Base-by-base conservation (phyloP, 2,797 vertebrate species). In the Sebastes matsubarae region DNA sequence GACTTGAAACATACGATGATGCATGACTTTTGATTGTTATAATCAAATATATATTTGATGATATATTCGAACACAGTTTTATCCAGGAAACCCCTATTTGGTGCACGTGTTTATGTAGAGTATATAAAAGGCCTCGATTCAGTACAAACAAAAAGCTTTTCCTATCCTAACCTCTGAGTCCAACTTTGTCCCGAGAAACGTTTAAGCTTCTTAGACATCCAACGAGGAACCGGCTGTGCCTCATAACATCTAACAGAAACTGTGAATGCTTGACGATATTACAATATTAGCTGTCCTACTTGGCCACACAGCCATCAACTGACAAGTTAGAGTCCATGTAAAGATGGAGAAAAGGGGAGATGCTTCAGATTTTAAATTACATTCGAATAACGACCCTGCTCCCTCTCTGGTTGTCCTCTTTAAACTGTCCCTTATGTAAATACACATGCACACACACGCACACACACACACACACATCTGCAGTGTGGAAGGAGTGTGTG, bases 341-440 rank as follows among this genome's bases (percentile, higher is more conserved):
- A 75, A 68, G 60, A 73, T 81, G 74, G 66, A 88, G 78, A 89
- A 87, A 72, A 54, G 63, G 73, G 73, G 16, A 68, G 60, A 78
- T 82, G 80, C 67, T 76, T 77, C 60, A n/a, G 54, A 59, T 73
- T 80, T 80, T 80, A 63, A 85, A 88, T 76, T 58, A 78, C 60
- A 81, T 86, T 88, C 61, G 14, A 84, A 87, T 77, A 27, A 83
- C 30, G 76, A 79, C 81, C 77, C 84, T 71, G 55, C 78, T 84
- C 81, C 76, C 71, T 90, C 50, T 85, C 79, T 50, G 66, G 77
- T 77, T 79, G 89, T 86, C 52, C 81, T 82, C 75, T 72, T 85
- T 68, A 72, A 82, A 82, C 88, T 89, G 85, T 88, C 90, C 87
- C 83, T 92, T 89, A 87, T 79, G 86, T 79, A 93, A 90, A 88